Evolutionary conservation across 2,888 invertebrate genomes (phyloP).

Genomic region (Frankliniella fusca): DNA sequence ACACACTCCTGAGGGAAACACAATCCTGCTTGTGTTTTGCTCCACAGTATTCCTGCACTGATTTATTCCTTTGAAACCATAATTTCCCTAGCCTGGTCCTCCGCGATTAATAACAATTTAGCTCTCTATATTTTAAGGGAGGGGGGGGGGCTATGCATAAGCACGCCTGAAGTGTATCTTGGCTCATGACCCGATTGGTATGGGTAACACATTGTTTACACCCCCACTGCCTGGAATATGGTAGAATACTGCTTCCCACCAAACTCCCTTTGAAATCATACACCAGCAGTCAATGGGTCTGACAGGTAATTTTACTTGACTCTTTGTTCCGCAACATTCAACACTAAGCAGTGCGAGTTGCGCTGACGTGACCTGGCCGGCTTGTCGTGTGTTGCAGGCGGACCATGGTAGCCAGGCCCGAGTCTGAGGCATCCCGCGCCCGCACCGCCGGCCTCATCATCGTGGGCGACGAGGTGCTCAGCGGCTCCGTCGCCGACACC

Average conservation of each 20-base stretch:
- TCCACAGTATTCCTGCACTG: not conserved
- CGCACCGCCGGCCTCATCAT: slow-evolving; percentile 48
- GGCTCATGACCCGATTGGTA: no score
- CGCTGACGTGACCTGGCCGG: not conserved
- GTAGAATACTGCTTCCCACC: no score
- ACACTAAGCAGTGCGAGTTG: no score
- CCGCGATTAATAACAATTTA: no score
- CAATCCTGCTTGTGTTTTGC: not conserved
- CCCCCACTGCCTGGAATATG: no score
- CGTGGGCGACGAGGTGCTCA: slow-evolving; percentile 65
- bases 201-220: no score
- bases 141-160: no score
- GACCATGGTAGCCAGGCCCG: not conserved
- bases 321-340: no score
- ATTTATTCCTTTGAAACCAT: not conserved
- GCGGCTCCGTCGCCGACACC: slow-evolving; percentile 59
- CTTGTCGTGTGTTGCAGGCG: not conserved
- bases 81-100: not conserved
- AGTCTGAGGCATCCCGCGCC: slow-evolving; percentile 31
- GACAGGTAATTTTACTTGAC: not conserved
- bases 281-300: not conserved
- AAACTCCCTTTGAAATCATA: no score
- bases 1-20: not conserved
- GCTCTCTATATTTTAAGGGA: no score
- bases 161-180: no score